These are phyloP conservation scores for Gyrodactylus bullatarudis DNA, from an alignment of 1,140 invertebrate species.

Conservation along the genomic window DNA sequence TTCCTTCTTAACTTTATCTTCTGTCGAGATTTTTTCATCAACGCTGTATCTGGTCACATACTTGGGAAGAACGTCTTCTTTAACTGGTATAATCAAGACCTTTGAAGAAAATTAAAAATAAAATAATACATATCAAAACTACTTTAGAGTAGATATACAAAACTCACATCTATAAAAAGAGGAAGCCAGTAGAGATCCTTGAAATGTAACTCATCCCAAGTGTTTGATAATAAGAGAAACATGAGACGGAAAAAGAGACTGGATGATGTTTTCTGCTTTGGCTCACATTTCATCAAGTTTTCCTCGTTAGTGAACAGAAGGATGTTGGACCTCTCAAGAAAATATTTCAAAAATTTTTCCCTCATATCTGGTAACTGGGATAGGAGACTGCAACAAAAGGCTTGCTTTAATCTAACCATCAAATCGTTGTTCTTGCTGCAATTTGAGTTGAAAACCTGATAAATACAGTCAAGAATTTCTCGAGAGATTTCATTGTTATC, in stretches of 20 bases:
- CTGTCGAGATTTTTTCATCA: not conserved
- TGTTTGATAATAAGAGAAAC: not conserved
- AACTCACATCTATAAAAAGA: not conserved
- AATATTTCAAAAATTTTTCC: conserved; percentile 6
- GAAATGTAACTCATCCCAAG: not conserved
- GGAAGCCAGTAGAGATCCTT: not conserved
- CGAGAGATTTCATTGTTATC: not conserved
- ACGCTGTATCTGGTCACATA: not conserved
- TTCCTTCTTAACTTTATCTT: not conserved
- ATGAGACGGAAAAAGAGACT: not conserved
- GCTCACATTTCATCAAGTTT: not conserved
- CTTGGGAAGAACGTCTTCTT: not conserved
- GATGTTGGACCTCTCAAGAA: not conserved
- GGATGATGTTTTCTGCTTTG: not conserved
- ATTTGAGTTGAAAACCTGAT: not conserved
- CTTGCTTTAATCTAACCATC: not conserved
- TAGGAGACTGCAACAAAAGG: not conserved
- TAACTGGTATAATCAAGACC: not conserved
- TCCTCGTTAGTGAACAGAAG: not conserved
- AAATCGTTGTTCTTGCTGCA: not conserved
- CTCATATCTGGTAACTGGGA: not conserved
- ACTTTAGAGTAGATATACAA: not conserved
- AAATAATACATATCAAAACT: not conserved
- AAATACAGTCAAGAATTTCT: not conserved
- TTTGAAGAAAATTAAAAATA: not conserved